Evolutionary conservation across 2,797 vertebrate genomes (phyloP).

Genomic region (Etheostoma perlongum): DNA sequence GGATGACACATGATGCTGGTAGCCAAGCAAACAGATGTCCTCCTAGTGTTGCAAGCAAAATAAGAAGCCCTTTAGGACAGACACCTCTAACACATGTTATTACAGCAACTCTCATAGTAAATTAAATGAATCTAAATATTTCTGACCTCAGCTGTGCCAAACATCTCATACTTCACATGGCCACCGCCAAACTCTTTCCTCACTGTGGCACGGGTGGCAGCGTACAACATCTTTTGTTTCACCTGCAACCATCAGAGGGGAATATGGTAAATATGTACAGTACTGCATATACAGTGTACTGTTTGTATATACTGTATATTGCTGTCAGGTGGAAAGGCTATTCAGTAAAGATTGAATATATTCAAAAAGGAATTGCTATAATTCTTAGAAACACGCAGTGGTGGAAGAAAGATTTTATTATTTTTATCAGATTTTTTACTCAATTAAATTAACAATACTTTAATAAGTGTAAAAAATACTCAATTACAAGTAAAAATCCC

Average conservation of each 20-base stretch:
- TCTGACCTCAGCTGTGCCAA: slow-evolving; percentile 93
- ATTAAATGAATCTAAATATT: background rate
- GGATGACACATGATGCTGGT: slow-evolving; percentile 92
- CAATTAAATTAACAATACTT: no score
- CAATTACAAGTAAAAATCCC: no score
- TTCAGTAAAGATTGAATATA: background rate
- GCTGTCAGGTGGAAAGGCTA: background rate
- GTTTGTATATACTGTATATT: background rate
- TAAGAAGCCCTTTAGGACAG: slow-evolving; percentile 31
- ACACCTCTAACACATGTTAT: background rate
- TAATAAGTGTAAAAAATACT: background rate
- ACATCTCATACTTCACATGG: slow-evolving; percentile 96
- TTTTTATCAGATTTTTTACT: background rate
- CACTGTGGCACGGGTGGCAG: slow-evolving; percentile 96
- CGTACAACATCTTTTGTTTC: slow-evolving; percentile 98
- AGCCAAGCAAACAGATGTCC: slow-evolving; percentile 93
- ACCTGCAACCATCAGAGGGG: slow-evolving; percentile 82
- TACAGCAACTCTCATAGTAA: background rate
- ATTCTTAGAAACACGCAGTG: background rate
- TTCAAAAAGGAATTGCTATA: background rate
- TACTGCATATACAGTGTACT: no score
- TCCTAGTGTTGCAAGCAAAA: slow-evolving; percentile 84
- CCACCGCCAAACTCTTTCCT: slow-evolving; percentile 99
- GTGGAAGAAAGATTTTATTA: background rate
- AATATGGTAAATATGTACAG: background rate